phyloP scores from a whole-genome alignment of 2,113 vertebrate genomes.

The Seriola aureovittata region DNA sequence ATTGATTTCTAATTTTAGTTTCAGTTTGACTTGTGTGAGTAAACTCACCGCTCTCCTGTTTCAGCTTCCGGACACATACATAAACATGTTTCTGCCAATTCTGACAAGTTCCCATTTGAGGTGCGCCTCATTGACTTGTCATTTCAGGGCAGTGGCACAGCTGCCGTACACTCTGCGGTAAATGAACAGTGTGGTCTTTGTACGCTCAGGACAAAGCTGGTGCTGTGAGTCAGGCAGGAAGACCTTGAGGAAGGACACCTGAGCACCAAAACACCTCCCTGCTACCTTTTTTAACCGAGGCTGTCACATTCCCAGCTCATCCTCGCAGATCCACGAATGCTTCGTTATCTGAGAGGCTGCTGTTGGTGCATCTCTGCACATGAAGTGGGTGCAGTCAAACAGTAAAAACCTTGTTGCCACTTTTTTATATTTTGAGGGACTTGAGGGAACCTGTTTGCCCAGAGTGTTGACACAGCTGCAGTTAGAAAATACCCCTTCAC shows the following conservation, averaged over 20 bases:
- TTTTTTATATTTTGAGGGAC: constrained; percentile 8
- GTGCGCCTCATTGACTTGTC: constrained; percentile 59
- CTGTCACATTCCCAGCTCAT: constrained; percentile 29
- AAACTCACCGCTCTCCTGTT: neutral
- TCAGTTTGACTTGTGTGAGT: neutral
- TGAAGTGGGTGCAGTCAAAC: neutral
- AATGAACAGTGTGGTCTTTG: constrained; percentile 80
- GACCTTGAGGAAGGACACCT: constrained; percentile 75
- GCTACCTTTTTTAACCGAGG: neutral
- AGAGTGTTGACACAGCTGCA: constrained; percentile 62
- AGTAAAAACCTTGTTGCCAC: neutral
- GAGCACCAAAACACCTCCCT: constrained; percentile 54
- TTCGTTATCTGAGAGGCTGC: neutral
- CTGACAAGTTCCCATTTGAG: neutral
- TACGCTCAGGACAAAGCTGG: constrained; percentile 77
- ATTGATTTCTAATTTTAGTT: neutral
- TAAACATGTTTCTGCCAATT: constrained; percentile 6
- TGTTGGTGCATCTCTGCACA: neutral
- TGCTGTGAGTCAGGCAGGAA: constrained; percentile 70
- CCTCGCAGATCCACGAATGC: neutral
- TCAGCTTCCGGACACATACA: neutral
- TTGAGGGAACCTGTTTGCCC: constrained; percentile 23
- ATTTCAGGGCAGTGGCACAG: constrained; percentile 31
- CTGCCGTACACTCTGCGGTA: neutral
- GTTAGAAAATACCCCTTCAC: neutral